Evolutionary conservation across 2,113 vertebrate species (phyloP).

Genomic region (Synchiropus splendidus): DNA sequence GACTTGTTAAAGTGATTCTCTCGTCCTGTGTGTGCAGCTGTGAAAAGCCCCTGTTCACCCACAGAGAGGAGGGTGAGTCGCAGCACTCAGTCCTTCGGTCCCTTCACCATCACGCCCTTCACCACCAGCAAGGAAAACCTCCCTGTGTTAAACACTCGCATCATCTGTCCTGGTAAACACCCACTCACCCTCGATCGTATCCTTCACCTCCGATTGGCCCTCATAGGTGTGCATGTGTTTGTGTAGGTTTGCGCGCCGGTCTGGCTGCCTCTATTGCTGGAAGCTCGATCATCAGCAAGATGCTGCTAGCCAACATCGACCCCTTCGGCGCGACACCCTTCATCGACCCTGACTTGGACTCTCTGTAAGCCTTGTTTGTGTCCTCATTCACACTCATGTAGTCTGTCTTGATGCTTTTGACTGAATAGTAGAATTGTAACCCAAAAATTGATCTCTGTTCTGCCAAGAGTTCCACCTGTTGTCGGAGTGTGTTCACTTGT

Average conservation of each 20-base stretch:
- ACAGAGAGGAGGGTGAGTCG: constrained; percentile 75
- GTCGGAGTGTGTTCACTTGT: no score
- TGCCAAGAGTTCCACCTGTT: no score
- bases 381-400: not conserved
- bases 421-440: no score
- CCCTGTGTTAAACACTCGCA: constrained; percentile 94
- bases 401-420: no score
- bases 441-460: no score
- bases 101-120: constrained; percentile 76
- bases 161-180: constrained; percentile 88
- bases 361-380: constrained; percentile 84
- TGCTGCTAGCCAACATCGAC: constrained; percentile 95
- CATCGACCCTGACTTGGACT: constrained; percentile 93
- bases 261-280: constrained; percentile 95
- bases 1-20: no score
- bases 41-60: constrained; percentile 74
- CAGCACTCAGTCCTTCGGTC: constrained; percentile 76
- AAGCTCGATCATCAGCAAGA: constrained; percentile 98
- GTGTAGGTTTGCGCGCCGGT: constrained; percentile 84
- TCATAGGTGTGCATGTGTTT: not conserved
- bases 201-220: no score
- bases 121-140: constrained; percentile 91
- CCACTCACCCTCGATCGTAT: not conserved
- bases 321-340: constrained; percentile 92
- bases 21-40: constrained; percentile 52